Conservation (phyloP, 2,113 vertebrate genomes). For the Athene cunicularia region DNA sequence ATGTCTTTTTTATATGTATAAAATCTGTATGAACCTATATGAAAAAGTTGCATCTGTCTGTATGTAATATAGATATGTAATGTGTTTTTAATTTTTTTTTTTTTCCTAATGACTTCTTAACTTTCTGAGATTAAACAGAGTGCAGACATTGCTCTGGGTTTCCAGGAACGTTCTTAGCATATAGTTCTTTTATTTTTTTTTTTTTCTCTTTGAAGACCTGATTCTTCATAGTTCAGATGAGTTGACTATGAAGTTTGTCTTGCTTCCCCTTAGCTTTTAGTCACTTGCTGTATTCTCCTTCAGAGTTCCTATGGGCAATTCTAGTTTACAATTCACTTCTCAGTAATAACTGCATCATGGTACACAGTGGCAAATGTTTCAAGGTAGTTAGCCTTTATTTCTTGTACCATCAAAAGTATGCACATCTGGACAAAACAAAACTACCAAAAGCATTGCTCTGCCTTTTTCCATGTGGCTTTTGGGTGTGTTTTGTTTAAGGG, state of each 20-base stretch:
- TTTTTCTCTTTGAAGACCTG: not conserved
- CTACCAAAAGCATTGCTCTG: not conserved
- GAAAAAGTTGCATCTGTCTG: not conserved
- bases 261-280: not conserved
- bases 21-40: not conserved
- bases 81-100: not conserved
- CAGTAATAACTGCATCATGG: not conserved
- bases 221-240: not conserved
- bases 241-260: not conserved
- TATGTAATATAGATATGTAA: not conserved
- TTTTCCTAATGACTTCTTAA: not conserved
- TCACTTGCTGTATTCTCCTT: not conserved
- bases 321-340: not conserved
- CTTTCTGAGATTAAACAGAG: not conserved
- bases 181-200: not conserved
- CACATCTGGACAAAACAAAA: not conserved
- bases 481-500: not conserved
- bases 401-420: not conserved
- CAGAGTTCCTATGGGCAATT: not conserved
- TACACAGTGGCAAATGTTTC: not conserved
- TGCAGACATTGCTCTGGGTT: not conserved
- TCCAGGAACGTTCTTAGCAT: not conserved
- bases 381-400: not conserved
- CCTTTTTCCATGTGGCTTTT: not conserved
- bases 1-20: not conserved